A percentile compares a stretch with the other conserved stretches of the same genome.
phyloP scores from a whole-genome alignment of 2,113 vertebrate genomes.

The Myotis lucifugus region DNA sequence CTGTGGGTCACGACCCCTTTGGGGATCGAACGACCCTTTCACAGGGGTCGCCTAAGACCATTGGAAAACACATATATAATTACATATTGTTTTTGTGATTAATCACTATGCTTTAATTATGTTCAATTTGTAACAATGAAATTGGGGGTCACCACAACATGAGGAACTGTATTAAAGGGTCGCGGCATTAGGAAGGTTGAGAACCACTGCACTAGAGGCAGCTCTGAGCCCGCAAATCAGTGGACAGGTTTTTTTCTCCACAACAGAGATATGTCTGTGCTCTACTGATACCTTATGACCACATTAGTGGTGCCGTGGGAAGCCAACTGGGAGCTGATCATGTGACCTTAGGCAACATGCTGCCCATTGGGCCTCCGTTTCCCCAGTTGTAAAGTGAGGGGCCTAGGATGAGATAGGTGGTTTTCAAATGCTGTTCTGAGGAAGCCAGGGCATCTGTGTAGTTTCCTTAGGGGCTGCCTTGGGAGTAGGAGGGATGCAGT shows the following conservation, averaged over 20 bases:
- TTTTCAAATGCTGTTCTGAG: background rate
- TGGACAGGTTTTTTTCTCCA: background rate
- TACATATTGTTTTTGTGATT: too few relatives aligned
- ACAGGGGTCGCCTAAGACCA: too few relatives aligned
- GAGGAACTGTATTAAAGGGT: too few relatives aligned
- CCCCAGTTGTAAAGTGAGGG: background rate
- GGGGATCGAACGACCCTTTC: too few relatives aligned
- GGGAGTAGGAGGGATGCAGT: background rate
- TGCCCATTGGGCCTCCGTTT: background rate
- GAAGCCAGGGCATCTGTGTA: background rate
- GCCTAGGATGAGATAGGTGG: background rate
- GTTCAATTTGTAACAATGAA: too few relatives aligned
- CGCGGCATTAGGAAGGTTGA: too few relatives aligned
- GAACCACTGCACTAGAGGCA: background rate
- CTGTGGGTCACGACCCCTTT: too few relatives aligned
- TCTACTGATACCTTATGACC: background rate
- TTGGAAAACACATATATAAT: too few relatives aligned
- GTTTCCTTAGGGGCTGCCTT: background rate
- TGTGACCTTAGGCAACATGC: background rate
- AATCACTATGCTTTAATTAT: too few relatives aligned
- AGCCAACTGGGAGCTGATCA: background rate
- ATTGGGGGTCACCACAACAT: too few relatives aligned
- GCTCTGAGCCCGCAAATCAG: background rate
- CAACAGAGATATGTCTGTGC: background rate
- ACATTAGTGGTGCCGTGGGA: background rate